Conservation (phyloP, 2,888 invertebrate species). For the Corbicula japonica region DNA sequence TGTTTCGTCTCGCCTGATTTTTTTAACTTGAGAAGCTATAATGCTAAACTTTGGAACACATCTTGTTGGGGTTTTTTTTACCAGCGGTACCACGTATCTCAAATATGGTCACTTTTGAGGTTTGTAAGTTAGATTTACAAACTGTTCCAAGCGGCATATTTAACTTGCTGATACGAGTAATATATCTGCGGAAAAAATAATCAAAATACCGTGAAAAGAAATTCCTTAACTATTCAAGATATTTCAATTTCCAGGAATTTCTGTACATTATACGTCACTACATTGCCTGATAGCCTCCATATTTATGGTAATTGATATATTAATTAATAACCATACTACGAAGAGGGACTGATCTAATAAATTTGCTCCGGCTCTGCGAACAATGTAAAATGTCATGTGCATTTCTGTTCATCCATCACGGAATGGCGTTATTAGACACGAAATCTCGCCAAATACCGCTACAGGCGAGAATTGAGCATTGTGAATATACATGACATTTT, state of each 20-base stretch:
- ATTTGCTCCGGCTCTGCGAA: constrained; percentile 46
- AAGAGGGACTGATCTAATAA: constrained; percentile 49
- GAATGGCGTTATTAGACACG: constrained; percentile 41
- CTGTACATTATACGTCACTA: constrained; percentile 19
- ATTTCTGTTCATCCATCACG: constrained; percentile 61
- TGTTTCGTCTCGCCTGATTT: too few relatives aligned
- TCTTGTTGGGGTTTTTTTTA: too few relatives aligned
- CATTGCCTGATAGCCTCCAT: constrained; percentile 40
- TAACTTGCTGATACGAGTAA: too few relatives aligned
- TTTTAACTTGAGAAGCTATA: too few relatives aligned
- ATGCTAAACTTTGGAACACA: too few relatives aligned
- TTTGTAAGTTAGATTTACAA: neutral
- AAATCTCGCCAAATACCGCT: constrained; percentile 61
- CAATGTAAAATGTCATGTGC: constrained; percentile 64
- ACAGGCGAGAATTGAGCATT: constrained; percentile 54
- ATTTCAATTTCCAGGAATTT: constrained; percentile 15
- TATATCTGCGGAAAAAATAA: too few relatives aligned
- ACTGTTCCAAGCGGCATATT: too few relatives aligned
- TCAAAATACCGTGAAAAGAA: neutral
- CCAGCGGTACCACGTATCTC: too few relatives aligned
- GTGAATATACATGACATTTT: too few relatives aligned
- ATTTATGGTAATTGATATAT: constrained; percentile 66
- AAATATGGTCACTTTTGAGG: neutral
- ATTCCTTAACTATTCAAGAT: constrained; percentile 8
- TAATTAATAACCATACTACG: constrained; percentile 65